Percentiles rank a stretch among this genome's conserved stretches.
Conservation (phyloP, 2,113 vertebrate genomes). For the Oceanodroma tethys region DNA sequence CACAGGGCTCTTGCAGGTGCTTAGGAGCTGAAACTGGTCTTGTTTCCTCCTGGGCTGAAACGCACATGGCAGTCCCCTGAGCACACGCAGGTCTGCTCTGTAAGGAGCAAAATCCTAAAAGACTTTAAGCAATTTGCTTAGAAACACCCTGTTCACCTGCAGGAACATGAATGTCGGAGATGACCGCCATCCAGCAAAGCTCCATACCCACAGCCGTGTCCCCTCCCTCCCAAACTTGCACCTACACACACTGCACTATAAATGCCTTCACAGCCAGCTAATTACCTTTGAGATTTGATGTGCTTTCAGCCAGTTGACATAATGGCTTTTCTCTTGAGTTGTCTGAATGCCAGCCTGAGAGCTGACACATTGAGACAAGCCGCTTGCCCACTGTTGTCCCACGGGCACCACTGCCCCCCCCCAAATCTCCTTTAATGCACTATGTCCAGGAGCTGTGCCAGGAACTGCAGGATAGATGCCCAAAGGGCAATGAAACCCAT, state of each 20-base stretch:
- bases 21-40: not conserved
- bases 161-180: not conserved
- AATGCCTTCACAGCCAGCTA: not conserved
- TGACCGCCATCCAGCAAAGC: not conserved
- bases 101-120: not conserved
- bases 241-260: not conserved
- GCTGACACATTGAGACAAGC: not conserved
- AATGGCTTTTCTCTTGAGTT: not conserved
- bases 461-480: not conserved
- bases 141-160: not conserved
- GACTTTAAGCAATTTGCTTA: not conserved
- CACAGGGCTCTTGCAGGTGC: not conserved
- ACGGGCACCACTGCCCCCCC: not conserved
- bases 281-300: not conserved
- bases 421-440: not conserved
- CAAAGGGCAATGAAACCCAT: not conserved
- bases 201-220: rapidly evolving
- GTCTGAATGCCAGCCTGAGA: not conserved
- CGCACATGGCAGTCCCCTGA: rapidly evolving
- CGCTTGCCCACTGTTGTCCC: not conserved
- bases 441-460: not conserved
- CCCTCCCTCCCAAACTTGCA: not conserved
- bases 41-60: not conserved
- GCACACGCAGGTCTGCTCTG: not conserved
- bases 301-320: not conserved